A percentile compares a stretch with the other conserved stretches of the same genome.
phyloP scores from a whole-genome alignment of 2,888 invertebrate species.

The Epirrhoe tristata region DNA sequence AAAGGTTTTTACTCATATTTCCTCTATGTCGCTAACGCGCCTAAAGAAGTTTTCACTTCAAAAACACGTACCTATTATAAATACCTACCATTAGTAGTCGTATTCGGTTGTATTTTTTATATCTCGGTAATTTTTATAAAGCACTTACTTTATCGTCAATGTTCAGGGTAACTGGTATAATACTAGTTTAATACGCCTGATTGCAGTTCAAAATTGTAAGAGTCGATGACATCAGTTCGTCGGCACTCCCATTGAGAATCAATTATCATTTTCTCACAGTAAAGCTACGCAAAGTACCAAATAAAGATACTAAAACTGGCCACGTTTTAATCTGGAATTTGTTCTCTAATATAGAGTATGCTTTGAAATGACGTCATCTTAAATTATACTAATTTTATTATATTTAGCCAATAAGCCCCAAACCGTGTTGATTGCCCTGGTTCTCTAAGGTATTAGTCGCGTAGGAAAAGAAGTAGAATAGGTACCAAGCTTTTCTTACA shows the following conservation, averaged over 20 bases:
- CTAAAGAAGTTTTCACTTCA: too few species aligned
- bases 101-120: too few species aligned
- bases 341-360: neutral
- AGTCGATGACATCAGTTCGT: slow-evolving; percentile 28
- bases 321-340: slow-evolving; percentile 22
- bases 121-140: too few species aligned
- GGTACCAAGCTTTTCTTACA: too few species aligned
- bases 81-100: too few species aligned
- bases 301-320: slow-evolving; percentile 9
- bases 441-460: too few species aligned
- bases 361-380: neutral
- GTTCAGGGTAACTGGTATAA: neutral
- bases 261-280: slow-evolving; percentile 26
- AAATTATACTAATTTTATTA: neutral
- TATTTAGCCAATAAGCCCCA: neutral
- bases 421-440: neutral
- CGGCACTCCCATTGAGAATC: slow-evolving; percentile 29
- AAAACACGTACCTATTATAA: too few species aligned
- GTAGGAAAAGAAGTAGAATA: too few species aligned
- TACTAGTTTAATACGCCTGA: neutral
- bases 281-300: neutral
- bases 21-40: too few species aligned
- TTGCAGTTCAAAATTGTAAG: slow-evolving; percentile 10
- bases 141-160: neutral
- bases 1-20: too few species aligned